phyloP scores from a whole-genome alignment of 2,797 vertebrate genomes.

The Ciconia nigra region DNA sequence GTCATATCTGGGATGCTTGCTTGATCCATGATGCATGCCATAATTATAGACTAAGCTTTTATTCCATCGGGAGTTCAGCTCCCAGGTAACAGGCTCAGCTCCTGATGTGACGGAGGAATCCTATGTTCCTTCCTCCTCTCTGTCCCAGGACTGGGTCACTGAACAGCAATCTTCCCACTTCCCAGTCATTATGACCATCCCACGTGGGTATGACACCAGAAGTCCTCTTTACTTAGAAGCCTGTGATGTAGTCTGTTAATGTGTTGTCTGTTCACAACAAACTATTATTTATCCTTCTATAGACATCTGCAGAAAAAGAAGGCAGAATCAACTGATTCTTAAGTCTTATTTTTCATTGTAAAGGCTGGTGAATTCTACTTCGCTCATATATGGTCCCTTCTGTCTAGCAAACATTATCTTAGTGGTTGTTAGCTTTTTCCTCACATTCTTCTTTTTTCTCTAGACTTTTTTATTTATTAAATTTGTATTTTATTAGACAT shows the following conservation, averaged over 20 bases:
- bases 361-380: background rate
- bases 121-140: background rate
- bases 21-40: background rate
- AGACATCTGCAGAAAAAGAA: background rate
- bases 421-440: background rate
- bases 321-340: background rate
- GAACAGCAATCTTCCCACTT: background rate
- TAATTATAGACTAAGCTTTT: background rate
- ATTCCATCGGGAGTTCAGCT: background rate
- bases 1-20: background rate
- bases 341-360: background rate
- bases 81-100: background rate
- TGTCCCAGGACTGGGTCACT: background rate
- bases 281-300: background rate
- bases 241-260: background rate
- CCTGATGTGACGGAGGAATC: background rate
- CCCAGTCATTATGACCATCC: background rate
- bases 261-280: background rate
- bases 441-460: background rate
- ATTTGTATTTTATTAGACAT: background rate
- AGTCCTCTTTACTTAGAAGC: background rate
- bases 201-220: background rate
- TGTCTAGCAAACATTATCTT: background rate
- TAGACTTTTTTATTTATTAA: background rate
- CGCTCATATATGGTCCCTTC: background rate